Percentiles rank a stretch among this genome's conserved stretches.
These are phyloP conservation scores for Drosophila lacicola DNA, from an alignment of 2,888 invertebrate species.

Conservation along the genomic window DNA sequence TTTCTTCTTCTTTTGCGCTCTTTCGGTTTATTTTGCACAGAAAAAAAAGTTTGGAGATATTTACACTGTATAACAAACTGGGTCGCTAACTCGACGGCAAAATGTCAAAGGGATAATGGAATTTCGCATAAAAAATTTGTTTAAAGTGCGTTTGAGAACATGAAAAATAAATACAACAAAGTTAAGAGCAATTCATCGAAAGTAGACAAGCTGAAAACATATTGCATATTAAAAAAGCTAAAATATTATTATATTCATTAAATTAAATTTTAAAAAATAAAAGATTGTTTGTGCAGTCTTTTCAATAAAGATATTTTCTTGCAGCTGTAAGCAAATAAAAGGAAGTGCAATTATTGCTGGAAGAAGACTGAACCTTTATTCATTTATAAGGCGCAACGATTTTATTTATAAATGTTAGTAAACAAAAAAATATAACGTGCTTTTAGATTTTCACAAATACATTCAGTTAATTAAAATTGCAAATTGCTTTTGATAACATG, in stretches of 20 bases:
- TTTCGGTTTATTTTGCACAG: constrained; percentile 39
- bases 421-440: no score
- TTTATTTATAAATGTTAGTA: no score
- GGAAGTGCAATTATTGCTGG: no score
- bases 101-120: constrained; percentile 75
- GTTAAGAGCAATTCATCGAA: constrained; percentile 5
- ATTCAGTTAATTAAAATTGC: no score
- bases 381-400: no score
- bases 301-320: no score
- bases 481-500: no score
- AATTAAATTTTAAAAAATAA: background rate
- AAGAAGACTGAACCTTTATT: no score
- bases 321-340: no score
- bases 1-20: constrained; percentile 26
- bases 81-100: constrained; percentile 67
- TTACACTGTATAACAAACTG: constrained; percentile 51
- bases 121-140: constrained; percentile 52
- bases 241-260: background rate
- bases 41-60: constrained; percentile 52
- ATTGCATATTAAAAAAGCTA: background rate
- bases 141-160: constrained; percentile 42
- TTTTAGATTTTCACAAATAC: no score
- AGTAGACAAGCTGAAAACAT: constrained; percentile 1
- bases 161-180: background rate
- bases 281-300: no score